These are phyloP conservation scores for Drosophila takahashii DNA, from an alignment of 1,140 invertebrate species.

Conservation along the genomic window DNA sequence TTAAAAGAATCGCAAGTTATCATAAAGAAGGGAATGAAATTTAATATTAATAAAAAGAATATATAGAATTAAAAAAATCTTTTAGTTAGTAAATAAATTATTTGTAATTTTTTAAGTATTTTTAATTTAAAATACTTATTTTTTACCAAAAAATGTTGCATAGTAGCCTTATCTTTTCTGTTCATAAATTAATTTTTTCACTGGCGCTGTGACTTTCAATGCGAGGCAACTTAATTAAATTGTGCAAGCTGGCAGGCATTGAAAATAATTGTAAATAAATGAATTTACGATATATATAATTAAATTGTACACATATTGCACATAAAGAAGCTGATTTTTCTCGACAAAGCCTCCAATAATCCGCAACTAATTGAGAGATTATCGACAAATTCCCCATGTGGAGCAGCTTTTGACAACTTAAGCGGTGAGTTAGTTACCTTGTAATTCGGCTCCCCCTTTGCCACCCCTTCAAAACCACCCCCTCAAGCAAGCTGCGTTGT, in stretches of 20 bases:
- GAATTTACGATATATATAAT: constrained; percentile 7
- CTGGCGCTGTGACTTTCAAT: neutral
- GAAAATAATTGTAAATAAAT: constrained; percentile 7
- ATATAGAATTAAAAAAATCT: no score
- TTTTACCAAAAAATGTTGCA: neutral
- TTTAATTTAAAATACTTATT: no score
- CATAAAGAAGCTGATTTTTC: constrained; percentile 2
- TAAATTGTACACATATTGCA: neutral
- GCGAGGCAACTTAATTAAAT: constrained; percentile 3
- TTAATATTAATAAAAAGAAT: no score
- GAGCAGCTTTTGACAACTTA: constrained; percentile 6
- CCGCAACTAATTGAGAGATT: constrained; percentile 26
- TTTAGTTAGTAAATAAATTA: no score
- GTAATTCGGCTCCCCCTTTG: neutral
- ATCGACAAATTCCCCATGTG: neutral
- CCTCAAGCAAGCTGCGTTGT: constrained; percentile 6
- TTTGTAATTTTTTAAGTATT: neutral
- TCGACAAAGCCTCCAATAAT: constrained; percentile 4
- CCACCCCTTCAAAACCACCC: neutral
- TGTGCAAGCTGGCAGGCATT: neutral
- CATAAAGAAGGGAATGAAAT: no score
- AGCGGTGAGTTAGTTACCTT: constrained; percentile 27
- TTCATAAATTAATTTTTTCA: neutral
- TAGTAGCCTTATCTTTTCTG: neutral
- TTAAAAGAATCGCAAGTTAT: no score